A percentile compares a stretch with the other conserved stretches of the same genome.
phyloP scores from a whole-genome alignment of 2,888 invertebrate genomes.

The Geophilus truncorum region DNA sequence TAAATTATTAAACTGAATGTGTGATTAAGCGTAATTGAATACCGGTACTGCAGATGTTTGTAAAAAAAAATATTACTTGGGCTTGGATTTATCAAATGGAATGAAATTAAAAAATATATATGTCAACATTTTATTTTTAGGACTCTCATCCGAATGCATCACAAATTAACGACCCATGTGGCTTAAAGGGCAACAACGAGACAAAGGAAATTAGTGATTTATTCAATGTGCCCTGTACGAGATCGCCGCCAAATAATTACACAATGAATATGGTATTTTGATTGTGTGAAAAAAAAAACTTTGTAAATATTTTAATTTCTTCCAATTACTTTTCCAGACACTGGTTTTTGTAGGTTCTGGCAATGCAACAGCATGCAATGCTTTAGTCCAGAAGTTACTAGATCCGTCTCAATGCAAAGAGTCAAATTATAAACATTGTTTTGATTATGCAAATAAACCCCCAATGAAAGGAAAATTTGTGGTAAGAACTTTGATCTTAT shows the following conservation, averaged over 20 bases:
- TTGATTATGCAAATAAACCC: not conserved
- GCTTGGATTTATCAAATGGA: too few species aligned
- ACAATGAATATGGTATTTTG: not conserved
- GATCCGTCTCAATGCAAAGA: not conserved
- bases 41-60: too few species aligned
- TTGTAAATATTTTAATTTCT: not conserved
- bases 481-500: not conserved
- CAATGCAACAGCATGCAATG: not conserved
- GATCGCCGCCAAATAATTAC: not conserved
- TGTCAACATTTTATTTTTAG: not conserved
- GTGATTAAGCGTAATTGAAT: too few species aligned
- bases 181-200: not conserved
- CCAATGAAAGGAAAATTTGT: not conserved
- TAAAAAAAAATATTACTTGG: too few species aligned
- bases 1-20: too few species aligned
- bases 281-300: too few species aligned
- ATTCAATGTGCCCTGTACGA: not conserved
- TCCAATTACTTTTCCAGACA: not conserved
- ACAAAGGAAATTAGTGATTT: not conserved
- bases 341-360: not conserved
- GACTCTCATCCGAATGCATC: not conserved
- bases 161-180: not conserved
- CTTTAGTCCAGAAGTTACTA: not conserved
- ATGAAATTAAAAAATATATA: too few species aligned
- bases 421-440: constrained; percentile 22